phyloP scores from a whole-genome alignment of 1,140 invertebrate species.

The Idris sp. region DNA sequence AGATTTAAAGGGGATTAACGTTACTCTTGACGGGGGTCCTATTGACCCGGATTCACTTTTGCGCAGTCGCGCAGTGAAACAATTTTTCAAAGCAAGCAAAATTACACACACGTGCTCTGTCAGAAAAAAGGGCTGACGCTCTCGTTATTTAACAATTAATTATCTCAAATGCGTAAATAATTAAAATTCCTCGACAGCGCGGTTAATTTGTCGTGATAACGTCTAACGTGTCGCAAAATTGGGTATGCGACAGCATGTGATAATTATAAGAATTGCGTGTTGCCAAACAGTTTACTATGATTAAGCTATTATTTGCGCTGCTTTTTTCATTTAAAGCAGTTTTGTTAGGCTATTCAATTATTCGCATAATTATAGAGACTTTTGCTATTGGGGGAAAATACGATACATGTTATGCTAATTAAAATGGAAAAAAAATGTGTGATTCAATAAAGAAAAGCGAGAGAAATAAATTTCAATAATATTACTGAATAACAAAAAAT shows the following conservation, averaged over 20 bases:
- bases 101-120: constrained; percentile 15
- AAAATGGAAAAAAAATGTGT: constrained; percentile 23
- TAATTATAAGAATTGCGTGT: constrained; percentile 73
- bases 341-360: constrained; percentile 54
- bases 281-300: constrained; percentile 65
- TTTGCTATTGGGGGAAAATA: constrained; percentile 10
- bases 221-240: constrained; percentile 56
- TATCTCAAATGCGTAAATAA: constrained; percentile 38
- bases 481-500: too few species aligned
- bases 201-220: constrained; percentile 66
- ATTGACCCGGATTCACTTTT: constrained; percentile 40
- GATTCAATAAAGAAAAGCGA: too few species aligned
- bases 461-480: too few species aligned
- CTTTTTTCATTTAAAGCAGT: constrained; percentile 32
- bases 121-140: constrained; percentile 4
- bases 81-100: too few species aligned
- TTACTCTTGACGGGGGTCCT: constrained; percentile 12
- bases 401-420: constrained; percentile 38
- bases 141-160: constrained; percentile 41
- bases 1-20: constrained; percentile 44
- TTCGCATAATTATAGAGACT: constrained; percentile 22
- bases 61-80: constrained; percentile 15
- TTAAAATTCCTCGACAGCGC: constrained; percentile 42
- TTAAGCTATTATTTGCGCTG: constrained; percentile 48
- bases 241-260: constrained; percentile 36